Evolutionary conservation across 2,888 invertebrate genomes (phyloP), one percentile per base, ranked within the genome.

Genomic region (Drosophila dives): DNA sequence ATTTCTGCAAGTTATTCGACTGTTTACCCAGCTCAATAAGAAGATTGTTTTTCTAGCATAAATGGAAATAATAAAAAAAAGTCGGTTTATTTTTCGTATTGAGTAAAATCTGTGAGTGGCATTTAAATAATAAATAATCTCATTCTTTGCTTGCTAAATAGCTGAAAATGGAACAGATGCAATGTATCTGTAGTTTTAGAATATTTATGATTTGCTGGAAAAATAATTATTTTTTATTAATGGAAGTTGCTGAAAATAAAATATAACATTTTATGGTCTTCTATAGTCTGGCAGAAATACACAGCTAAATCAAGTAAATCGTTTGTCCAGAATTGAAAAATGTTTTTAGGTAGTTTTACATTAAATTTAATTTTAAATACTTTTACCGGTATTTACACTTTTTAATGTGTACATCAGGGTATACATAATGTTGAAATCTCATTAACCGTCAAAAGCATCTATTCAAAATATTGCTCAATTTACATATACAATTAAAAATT

Each of bases 401-500:
- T 32, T 51, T 4, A 7, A 51, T 32, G 32, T 6, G 20, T 11
- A 7, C 7, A 12, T 26, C 23, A 26, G 23, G 26, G 36, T n/a
- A 38, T 17, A 12, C 32, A 33, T 20, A 23, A 7, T 1, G 20
- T 20, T 15, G 8, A 20, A 53, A 15, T 6, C 33, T 55, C 11
- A n/a, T 29, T 38, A 26, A 3, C 17, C n/a, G 4, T 0, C n/a
- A 40, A 40, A 12, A 0, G 40, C 29, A 29, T 20, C 26, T 40
- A 26, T 29, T 40, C 20, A 20, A 15, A 29, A 15, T 56, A 56
- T 56, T 32, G 56, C 32, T 56, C 20, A 56, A 32, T 32, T 55
- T 26, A 29, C 55, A 55, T 55, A 65, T 51, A 40, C 11, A 29
- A 53, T 50, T 50, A 34, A 42, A 56, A 56, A 40, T 26, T 51